These are phyloP conservation scores for Rhinoraja longicauda DNA, from an alignment of 2,797 vertebrate species.

Conservation along the genomic window DNA sequence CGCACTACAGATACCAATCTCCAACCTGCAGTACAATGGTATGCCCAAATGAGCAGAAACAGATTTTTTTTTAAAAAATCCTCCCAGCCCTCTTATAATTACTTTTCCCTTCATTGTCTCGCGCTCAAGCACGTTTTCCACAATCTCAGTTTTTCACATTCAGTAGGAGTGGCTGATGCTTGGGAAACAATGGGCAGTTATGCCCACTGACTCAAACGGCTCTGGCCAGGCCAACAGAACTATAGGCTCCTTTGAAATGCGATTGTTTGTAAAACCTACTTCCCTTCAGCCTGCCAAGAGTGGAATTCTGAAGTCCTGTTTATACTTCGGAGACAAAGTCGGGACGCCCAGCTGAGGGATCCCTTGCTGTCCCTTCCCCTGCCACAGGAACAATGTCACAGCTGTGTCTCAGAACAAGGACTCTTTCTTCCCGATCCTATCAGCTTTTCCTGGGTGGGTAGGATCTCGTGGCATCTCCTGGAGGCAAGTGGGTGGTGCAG, in stretches of 20 bases:
- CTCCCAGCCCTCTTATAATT: background rate
- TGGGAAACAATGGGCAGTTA: conserved; percentile 15
- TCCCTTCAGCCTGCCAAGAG: conserved; percentile 61
- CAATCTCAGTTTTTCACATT: background rate
- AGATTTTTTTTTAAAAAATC: background rate
- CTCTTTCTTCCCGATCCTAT: conserved; percentile 63
- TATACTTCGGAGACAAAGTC: conserved; percentile 44
- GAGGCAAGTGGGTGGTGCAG: conserved; percentile 61
- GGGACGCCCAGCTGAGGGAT: conserved; percentile 44
- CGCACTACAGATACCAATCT: background rate
- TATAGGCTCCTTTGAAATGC: conserved; percentile 63
- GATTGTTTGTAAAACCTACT: conserved; percentile 69
- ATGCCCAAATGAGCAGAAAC: background rate
- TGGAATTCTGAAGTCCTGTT: conserved; percentile 65
- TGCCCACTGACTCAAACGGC: background rate
- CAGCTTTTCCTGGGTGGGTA: conserved; percentile 65
- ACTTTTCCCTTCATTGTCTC: conserved; percentile 27
- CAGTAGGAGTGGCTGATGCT: background rate
- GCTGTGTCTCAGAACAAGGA: conserved; percentile 67
- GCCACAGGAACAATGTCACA: conserved; percentile 60
- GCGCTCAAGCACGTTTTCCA: conserved; percentile 5
- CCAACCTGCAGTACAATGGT: background rate
- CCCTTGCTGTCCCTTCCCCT: conserved; percentile 67
- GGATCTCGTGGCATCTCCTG: conserved; percentile 60
- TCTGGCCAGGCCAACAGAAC: background rate